Base-by-base conservation (phyloP, 2,888 invertebrate genomes). In the Capitulum mitella region DNA sequence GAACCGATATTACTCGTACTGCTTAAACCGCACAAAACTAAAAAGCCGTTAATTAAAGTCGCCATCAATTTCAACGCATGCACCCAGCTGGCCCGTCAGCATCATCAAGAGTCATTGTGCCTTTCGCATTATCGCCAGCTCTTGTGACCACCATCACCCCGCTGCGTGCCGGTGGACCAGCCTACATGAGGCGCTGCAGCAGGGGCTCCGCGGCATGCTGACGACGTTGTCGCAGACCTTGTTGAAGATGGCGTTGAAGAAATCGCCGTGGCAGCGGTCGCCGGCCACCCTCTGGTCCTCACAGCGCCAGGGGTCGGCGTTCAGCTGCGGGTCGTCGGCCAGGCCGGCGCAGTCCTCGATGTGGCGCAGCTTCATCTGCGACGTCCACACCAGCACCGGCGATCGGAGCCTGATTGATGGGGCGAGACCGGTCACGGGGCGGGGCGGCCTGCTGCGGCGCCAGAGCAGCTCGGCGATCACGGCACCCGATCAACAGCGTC, bases 281-380 rank as follows among this genome's bases (percentile, higher is more conserved):
- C 76, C 76, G 19, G 76, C 76, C 76, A 46, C 76, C 76, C 76
- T 46, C 22, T 76, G 43, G 10, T 76, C 46, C 19, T 76, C 76
- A 19, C 76, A 76, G 3, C 76, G 76, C 76, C 76, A 76, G 1
- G 1, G n/a, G 22, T 26, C 46, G 12, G 46, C 6, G 76, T 76
- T 76, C 3, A 76, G 5, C 46, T 32, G 19, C 3, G 29, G 1
- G n/a, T n/a, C 14, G 46, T 10, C 8, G 46, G 19, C 0, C 29
- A 3, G 10, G 43, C n/a, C n/a, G n/a, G 76, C 12, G 46, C 76
- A 76, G 1, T 29, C 43, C 76, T 76, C 76, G 46, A 76, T 76
- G 76, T 76, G 76, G 32, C 34, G 76, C 32, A 76, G 46, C 76
- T 76, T 76, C 46, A 76, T 76, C 32, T 76, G 76, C 8, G 76